Evolutionary conservation across 2,888 invertebrate species (phyloP).

Genomic region (Odontomyia ornata): DNA sequence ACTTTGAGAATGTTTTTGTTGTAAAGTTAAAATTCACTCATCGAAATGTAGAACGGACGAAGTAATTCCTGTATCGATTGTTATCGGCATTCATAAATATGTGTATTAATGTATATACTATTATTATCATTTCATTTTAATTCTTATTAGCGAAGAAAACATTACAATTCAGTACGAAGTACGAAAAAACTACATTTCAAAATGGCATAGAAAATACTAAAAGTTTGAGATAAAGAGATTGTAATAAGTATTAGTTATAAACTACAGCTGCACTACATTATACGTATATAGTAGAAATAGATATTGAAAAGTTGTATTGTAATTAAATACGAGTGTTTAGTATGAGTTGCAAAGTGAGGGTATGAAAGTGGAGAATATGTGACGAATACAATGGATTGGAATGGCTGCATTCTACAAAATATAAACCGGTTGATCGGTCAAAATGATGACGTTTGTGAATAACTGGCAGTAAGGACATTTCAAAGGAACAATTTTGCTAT

Average conservation of each 20-base stretch:
- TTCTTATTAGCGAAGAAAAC: background rate
- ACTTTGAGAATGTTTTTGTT: slow-evolving; percentile 7
- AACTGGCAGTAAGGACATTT: no score
- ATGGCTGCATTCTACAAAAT: no score
- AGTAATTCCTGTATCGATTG: slow-evolving; percentile 36
- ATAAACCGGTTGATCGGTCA: no score
- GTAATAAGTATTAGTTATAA: background rate
- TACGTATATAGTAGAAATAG: background rate
- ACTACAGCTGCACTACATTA: background rate
- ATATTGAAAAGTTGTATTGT: background rate
- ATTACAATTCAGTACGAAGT: background rate
- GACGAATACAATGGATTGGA: no score
- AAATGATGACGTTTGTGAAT: no score
- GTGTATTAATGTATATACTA: background rate
- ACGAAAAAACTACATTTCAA: background rate
- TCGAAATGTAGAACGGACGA: slow-evolving; percentile 35
- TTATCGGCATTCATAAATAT: slow-evolving; percentile 6
- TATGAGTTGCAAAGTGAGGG: no score
- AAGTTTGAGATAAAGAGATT: slow-evolving; percentile 7
- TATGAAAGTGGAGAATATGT: no score
- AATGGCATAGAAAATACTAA: slow-evolving; percentile 4
- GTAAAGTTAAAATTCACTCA: slow-evolving; percentile 32
- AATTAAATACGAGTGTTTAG: no score
- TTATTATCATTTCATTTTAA: background rate
- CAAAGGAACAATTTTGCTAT: no score